Evolutionary conservation across 2,797 vertebrate genomes (phyloP), one percentile per base, ranked within the genome.

Genomic region (Denticeps clupeoides): DNA sequence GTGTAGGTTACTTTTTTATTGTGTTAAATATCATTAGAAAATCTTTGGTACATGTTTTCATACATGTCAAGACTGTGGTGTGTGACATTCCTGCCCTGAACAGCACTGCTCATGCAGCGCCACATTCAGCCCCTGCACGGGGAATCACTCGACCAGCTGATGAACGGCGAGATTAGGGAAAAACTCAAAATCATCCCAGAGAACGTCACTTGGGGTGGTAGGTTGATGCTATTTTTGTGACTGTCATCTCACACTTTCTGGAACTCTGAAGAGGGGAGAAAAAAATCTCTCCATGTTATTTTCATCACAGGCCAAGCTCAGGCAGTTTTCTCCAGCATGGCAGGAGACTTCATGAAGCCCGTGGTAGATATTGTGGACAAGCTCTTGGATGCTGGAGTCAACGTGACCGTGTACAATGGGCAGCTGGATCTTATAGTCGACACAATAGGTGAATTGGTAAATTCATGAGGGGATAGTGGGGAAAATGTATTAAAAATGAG

Each of bases 381-480:
- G 61, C 65, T 98, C 62, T 69, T 98, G 69, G 63, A 58, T 3
- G 82, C 79, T 1, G 86, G 84, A 0, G 64, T 97, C 62, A 97
- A 78, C 0, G 90, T 97, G 47, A 94, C 87, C 0, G 66, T 98
- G 49, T 98, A 97, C 52, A 98, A 98, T 0, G 94, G 93, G n/a
- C 94, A 98, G 68, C 81, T 98, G 48, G 94, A 98, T 65, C 89
- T 98, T 53, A 97, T 98, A 0, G 94, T 98, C 75, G 90, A 93
- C 78, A 97, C 93, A 8, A 82, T 97, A 56, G 94, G 93, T 97
- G 82, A 68, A 35, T 97, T 56, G 94, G 93, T 97, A 82, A 68
- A 35, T 38, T 24, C 4, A 24, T 5, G 24, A 25, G 24, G 2
- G 5, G 5, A 5, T 25, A 7, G 7, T 25, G 25, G 24, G 23